Evolutionary conservation across 2,113 vertebrate genomes (phyloP).

Genomic region (Petaurus breviceps): DNA sequence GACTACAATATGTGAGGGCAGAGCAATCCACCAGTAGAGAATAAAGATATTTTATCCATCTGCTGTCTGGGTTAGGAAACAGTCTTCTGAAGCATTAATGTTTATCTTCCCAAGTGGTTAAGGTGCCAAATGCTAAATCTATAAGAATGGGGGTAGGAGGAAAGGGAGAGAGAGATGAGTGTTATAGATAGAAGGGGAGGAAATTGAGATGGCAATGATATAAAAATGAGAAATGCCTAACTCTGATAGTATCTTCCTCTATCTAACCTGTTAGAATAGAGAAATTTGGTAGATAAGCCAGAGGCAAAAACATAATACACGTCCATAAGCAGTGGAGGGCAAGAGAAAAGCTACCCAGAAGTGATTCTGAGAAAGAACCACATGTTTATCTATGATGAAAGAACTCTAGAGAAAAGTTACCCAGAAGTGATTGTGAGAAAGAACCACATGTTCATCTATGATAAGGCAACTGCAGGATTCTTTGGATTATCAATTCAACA

Average conservation of each 20-base stretch:
- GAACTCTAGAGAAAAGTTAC: background rate
- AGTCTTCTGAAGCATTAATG: conserved; percentile 24
- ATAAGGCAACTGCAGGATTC: background rate
- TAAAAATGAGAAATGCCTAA: background rate
- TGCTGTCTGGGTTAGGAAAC: background rate
- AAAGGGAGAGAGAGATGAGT: conserved; percentile 13
- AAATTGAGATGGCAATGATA: background rate
- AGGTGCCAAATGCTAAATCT: background rate
- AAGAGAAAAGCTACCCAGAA: background rate
- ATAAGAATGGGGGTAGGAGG: background rate
- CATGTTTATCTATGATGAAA: background rate
- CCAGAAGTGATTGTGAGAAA: background rate
- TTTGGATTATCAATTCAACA: background rate
- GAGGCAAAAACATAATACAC: background rate
- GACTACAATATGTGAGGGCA: background rate
- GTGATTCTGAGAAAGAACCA: background rate
- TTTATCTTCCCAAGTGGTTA: background rate
- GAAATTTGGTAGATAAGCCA: background rate
- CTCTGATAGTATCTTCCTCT: background rate
- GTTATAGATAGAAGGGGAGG: background rate
- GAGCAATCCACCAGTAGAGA: background rate
- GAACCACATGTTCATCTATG: background rate
- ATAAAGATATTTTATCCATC: background rate
- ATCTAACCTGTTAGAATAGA: background rate
- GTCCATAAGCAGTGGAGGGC: background rate